Percentiles rank a stretch among this genome's conserved stretches.
These are phyloP conservation scores for Hippoglossus stenolepis DNA, from an alignment of 2,113 vertebrate species.

Conservation along the genomic window DNA sequence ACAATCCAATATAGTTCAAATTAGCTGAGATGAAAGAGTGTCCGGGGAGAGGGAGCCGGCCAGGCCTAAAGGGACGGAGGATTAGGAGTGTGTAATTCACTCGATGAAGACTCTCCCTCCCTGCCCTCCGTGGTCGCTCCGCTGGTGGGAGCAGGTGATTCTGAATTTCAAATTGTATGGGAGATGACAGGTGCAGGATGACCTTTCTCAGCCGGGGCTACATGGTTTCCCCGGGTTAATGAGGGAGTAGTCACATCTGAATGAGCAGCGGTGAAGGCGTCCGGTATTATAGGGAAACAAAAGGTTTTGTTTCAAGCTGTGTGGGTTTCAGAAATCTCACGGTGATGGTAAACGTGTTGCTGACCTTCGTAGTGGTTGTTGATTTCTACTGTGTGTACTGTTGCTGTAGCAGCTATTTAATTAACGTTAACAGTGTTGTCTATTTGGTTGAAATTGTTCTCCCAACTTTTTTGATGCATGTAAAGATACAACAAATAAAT, in stretches of 20 bases:
- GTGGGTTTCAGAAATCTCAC: not conserved
- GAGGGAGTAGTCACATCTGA: slow-evolving; percentile 8
- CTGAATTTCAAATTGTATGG: slow-evolving; percentile 60
- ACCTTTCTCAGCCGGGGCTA: slow-evolving; percentile 32
- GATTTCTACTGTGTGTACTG: too few species aligned
- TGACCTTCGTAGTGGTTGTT: not conserved
- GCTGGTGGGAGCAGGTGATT: slow-evolving; percentile 52
- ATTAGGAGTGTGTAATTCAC: slow-evolving; percentile 75
- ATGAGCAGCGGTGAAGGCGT: not conserved
- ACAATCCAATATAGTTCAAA: slow-evolving; percentile 64
- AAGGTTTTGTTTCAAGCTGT: not conserved
- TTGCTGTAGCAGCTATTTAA: not conserved
- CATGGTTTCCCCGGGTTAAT: slow-evolving; percentile 12
- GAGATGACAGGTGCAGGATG: slow-evolving; percentile 55
- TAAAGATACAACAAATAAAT: not conserved
- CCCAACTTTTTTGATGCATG: too few species aligned
- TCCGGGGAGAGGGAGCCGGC: slow-evolving; percentile 52
- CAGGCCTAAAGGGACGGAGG: slow-evolving; percentile 55
- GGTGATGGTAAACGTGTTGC: not conserved
- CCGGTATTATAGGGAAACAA: not conserved
- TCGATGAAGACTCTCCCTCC: slow-evolving; percentile 65
- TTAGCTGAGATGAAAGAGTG: slow-evolving; percentile 53
- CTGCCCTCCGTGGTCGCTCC: slow-evolving; percentile 45
- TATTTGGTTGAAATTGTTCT: too few species aligned
- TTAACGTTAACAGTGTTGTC: too few species aligned